Evolutionary conservation across 1,140 invertebrate species (phyloP).

Genomic region (Macrocentrus cingulum): DNA sequence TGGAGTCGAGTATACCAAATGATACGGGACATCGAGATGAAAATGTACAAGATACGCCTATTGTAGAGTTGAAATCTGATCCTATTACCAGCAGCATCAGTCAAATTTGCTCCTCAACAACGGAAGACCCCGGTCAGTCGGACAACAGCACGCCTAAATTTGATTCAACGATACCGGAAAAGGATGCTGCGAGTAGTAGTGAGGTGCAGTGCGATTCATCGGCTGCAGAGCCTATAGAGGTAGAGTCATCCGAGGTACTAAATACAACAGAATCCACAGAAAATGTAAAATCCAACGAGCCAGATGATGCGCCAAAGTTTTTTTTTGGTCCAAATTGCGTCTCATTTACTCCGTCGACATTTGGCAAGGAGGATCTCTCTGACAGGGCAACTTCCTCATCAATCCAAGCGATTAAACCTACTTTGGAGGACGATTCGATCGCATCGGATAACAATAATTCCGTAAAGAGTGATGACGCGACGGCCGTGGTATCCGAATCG

Average conservation of each 20-base stretch:
- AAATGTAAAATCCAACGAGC: not conserved
- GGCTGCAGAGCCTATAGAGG: not conserved
- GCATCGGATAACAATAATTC: constrained; percentile 19
- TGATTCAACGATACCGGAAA: constrained; percentile 1
- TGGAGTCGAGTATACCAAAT: constrained; percentile 18
- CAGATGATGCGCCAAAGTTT: constrained; percentile 46
- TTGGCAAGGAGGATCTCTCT: constrained; percentile 10
- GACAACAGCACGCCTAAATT: not conserved
- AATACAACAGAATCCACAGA: not conserved
- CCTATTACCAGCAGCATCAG: constrained; percentile 26
- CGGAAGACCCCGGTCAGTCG: not conserved
- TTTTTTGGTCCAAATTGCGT: constrained; percentile 58
- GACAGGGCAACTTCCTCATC: not conserved
- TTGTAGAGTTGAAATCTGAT: constrained; percentile 11
- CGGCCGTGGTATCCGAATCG: not conserved
- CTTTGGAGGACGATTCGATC: not conserved
- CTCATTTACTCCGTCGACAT: constrained; percentile 40
- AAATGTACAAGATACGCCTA: not conserved
- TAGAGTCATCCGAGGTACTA: constrained; percentile 9
- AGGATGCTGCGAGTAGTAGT: not conserved
- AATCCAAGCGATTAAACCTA: not conserved
- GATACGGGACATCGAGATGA: not conserved
- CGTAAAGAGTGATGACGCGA: constrained; percentile 8
- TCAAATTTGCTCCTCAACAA: constrained; percentile 19
- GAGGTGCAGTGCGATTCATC: not conserved